These are phyloP conservation scores for Eupithecia subumbrata DNA, from an alignment of 2,888 invertebrate species.

Conservation along the genomic window DNA sequence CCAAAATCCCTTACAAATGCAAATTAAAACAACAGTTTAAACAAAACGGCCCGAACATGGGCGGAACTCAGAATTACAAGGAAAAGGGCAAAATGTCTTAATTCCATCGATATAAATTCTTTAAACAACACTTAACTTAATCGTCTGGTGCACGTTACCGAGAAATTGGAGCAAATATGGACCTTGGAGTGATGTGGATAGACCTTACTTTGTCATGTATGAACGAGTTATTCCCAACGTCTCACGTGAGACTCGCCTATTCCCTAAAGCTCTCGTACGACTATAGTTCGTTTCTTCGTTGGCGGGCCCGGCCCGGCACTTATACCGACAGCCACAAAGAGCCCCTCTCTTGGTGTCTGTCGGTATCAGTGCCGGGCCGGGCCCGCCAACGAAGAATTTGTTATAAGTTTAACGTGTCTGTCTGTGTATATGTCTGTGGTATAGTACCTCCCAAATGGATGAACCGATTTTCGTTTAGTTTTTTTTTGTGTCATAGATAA, in stretches of 20 bases:
- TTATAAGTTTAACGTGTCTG: no score
- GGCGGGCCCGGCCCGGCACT: no score
- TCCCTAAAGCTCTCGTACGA: not conserved
- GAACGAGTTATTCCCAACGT: constrained; percentile 2
- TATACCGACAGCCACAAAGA: no score
- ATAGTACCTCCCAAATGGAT: no score
- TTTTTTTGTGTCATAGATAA: no score
- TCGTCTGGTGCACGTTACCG: constrained; percentile 39
- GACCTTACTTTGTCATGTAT: not conserved
- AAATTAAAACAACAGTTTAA: constrained; percentile 28
- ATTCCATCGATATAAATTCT: constrained; percentile 43
- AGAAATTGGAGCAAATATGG: constrained; percentile 38
- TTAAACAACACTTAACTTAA: constrained; percentile 43
- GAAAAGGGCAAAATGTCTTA: constrained; percentile 41
- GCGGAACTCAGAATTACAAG: constrained; percentile 31
- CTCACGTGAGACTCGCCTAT: not conserved
- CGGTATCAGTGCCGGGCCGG: no score
- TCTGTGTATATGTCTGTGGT: no score
- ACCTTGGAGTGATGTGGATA: constrained; percentile 4
- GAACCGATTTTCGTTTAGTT: no score
- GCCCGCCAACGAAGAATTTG: no score
- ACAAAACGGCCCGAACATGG: constrained; percentile 21
- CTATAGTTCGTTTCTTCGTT: no score
- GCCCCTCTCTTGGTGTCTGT: no score
- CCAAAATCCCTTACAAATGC: constrained; percentile 17